Evolutionary conservation across 2,113 vertebrate species (phyloP).

Genomic region (Bolborhynchus lineola): DNA sequence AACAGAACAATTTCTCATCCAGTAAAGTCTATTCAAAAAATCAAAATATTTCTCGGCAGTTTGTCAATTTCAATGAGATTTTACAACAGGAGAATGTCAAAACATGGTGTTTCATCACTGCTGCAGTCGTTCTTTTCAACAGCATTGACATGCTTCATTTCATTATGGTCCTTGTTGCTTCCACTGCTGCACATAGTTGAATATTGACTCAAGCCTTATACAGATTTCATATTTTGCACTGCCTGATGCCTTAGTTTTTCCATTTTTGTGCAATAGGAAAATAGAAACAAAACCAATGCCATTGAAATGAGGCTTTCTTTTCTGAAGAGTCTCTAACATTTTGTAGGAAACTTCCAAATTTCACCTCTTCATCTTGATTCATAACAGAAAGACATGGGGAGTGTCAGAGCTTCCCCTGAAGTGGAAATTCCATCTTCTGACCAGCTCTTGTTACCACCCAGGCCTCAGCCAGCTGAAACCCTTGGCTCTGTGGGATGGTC

Average conservation of each 20-base stretch:
- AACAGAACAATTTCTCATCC: conserved; percentile 26
- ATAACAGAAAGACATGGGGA: not conserved
- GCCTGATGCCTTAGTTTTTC: not conserved
- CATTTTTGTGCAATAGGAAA: not conserved
- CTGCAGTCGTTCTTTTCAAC: not conserved
- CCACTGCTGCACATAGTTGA: not conserved
- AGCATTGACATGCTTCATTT: not conserved
- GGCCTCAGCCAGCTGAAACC: not conserved
- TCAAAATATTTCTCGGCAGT: conserved; percentile 59
- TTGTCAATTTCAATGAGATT: conserved; percentile 61
- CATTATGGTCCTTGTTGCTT: not conserved
- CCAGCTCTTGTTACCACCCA: not conserved
- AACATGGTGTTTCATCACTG: conserved; percentile 39
- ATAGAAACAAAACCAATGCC: not conserved
- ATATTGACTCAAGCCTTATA: not conserved
- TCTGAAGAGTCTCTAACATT: not conserved
- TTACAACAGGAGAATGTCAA: conserved; percentile 64
- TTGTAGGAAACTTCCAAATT: not conserved
- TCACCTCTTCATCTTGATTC: not conserved
- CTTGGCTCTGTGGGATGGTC: not conserved
- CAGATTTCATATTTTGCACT: not conserved
- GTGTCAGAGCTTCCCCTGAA: not conserved
- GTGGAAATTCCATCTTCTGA: not conserved
- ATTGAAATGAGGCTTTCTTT: not conserved
- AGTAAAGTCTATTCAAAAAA: conserved; percentile 55